These are phyloP conservation scores for Xylocopa sonorina DNA, from an alignment of 1,140 invertebrate genomes.

Conservation along the genomic window DNA sequence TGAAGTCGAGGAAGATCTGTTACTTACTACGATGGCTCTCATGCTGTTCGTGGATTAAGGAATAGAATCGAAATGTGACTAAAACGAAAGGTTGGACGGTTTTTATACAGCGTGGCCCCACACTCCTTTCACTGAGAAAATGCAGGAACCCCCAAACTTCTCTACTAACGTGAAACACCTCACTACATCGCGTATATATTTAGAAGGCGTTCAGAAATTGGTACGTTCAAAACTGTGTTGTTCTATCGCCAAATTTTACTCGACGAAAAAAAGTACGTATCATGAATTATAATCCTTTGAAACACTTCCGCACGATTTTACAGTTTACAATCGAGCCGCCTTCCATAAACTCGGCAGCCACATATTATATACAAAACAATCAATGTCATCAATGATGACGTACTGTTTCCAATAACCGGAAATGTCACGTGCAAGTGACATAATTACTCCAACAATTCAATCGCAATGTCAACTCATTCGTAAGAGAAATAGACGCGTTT, in stretches of 20 bases:
- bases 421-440: constrained; percentile 48
- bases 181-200: background rate
- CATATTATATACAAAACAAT: background rate
- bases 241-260: background rate
- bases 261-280: background rate
- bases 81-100: constrained; percentile 43
- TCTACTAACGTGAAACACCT: constrained; percentile 27
- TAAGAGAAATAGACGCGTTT: constrained; percentile 21
- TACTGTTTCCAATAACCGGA: constrained; percentile 36
- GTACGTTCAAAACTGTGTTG: background rate
- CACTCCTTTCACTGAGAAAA: constrained; percentile 61
- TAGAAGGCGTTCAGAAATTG: background rate
- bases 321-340: background rate
- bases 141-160: constrained; percentile 43
- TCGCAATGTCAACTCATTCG: background rate
- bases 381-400: constrained; percentile 38
- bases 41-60: constrained; percentile 49
- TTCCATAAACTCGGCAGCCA: constrained; percentile 14
- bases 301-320: background rate
- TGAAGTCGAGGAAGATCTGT: background rate
- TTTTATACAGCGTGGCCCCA: constrained; percentile 60
- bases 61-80: constrained; percentile 53
- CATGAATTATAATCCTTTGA: background rate
- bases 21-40: constrained; percentile 63
- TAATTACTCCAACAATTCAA: constrained; percentile 37